Percentiles rank a stretch among this genome's conserved stretches.
These are phyloP conservation scores for Dendrophyllia cribrosa DNA, from an alignment of 64 coral and sea anemone genomes.

Conservation along the genomic window DNA sequence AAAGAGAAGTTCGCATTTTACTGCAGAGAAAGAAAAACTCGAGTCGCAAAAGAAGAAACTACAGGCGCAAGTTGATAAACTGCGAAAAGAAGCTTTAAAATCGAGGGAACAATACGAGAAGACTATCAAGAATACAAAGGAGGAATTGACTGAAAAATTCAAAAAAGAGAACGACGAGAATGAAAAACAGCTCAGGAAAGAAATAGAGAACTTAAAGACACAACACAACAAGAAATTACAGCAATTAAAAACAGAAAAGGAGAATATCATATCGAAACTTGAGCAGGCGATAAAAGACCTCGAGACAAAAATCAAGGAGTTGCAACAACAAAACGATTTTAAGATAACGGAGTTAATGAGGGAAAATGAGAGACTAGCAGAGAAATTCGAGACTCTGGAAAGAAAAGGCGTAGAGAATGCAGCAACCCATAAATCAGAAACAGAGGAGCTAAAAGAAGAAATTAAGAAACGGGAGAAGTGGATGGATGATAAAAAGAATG, in stretches of 20 bases:
- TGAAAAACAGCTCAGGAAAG: conserved; percentile 19
- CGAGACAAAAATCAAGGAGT: conserved; percentile 18
- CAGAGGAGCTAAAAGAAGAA: conserved; percentile 13
- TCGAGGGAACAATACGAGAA: conserved; percentile 36
- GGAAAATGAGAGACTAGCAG: conserved; percentile 28
- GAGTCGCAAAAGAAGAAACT: conserved; percentile 49
- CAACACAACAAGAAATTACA: conserved; percentile 20
- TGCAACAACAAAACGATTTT: conserved; percentile 20
- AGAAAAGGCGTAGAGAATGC: not conserved
- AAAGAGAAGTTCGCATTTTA: conserved; percentile 30
- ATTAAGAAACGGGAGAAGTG: conserved; percentile 22
- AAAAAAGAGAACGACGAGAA: conserved; percentile 41
- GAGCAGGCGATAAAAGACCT: conserved; percentile 4
- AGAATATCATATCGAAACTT: conserved; percentile 14
- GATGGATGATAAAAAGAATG: conserved; percentile 40
- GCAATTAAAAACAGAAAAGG: conserved; percentile 37
- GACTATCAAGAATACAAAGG: conserved; percentile 20
- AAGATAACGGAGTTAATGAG: not conserved
- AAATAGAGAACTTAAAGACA: conserved; percentile 26
- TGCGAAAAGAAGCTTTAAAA: conserved; percentile 40
- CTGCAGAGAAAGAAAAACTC: conserved; percentile 24
- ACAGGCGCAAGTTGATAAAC: conserved; percentile 30
- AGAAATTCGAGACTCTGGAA: conserved; percentile 32
- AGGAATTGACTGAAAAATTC: conserved; percentile 39
- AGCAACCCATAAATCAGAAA: conserved; percentile 17